Evolutionary conservation across 2,888 invertebrate species (phyloP).

Genomic region (Tetropium fuscum): DNA sequence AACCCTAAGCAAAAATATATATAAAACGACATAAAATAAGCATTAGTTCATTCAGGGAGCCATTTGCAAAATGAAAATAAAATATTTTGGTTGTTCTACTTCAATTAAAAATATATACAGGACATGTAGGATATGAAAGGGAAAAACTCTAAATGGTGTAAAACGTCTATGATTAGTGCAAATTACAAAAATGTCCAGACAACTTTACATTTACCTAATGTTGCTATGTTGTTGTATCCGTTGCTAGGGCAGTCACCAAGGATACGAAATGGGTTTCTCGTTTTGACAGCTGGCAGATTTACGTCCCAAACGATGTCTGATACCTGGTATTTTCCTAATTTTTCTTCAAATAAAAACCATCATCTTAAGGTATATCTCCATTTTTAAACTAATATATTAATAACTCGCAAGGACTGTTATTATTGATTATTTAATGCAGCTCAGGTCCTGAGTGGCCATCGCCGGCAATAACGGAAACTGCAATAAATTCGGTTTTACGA

Average conservation of each 20-base stretch:
- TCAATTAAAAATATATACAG: conserved; percentile 9
- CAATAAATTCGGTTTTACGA: conserved; percentile 35
- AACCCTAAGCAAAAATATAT: conserved; percentile 18
- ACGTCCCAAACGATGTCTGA: conserved; percentile 22
- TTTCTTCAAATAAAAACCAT: conserved; percentile 34
- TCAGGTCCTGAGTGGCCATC: conserved; percentile 35
- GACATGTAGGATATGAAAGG: neutral
- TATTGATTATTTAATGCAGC: conserved; percentile 48
- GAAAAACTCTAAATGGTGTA: conserved; percentile 10
- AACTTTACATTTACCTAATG: conserved; percentile 62
- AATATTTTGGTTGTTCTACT: conserved; percentile 31
- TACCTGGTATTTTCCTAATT: conserved; percentile 11
- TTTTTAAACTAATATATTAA: conserved; percentile 46
- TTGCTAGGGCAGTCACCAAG: conserved; percentile 67
- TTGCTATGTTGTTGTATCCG: conserved; percentile 68
- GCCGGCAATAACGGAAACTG: conserved; percentile 46
- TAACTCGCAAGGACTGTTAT: conserved; percentile 44
- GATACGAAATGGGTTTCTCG: conserved; percentile 64
- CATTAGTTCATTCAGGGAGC: conserved; percentile 49
- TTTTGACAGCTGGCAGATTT: conserved; percentile 61
- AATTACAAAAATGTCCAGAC: conserved; percentile 36
- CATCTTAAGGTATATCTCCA: conserved; percentile 40
- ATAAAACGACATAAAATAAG: conserved; percentile 29
- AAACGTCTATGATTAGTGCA: conserved; percentile 34
- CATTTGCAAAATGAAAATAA: conserved; percentile 57